A percentile compares a stretch with the other conserved stretches of the same genome.
These are phyloP conservation scores for Columba janthina DNA, from an alignment of 2,113 vertebrate genomes.

Conservation along the genomic window DNA sequence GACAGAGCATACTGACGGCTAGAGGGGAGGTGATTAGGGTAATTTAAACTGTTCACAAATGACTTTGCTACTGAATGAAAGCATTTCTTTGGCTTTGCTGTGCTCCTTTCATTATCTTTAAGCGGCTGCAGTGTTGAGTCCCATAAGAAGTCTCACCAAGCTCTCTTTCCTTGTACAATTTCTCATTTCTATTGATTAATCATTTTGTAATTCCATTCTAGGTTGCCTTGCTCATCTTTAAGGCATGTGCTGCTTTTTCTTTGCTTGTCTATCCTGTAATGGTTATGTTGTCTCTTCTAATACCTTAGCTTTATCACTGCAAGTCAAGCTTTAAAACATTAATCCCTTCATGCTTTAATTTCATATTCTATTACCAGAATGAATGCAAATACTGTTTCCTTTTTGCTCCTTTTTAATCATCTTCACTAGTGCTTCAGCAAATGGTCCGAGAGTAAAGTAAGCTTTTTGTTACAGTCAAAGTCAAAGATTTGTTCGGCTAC, in stretches of 20 bases:
- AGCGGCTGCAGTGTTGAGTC: slow-evolving; percentile 69
- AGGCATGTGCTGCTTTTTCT: slow-evolving; percentile 79
- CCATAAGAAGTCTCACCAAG: slow-evolving; percentile 77
- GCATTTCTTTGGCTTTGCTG: slow-evolving; percentile 77
- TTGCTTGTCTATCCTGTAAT: slow-evolving; percentile 83
- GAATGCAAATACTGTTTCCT: slow-evolving; percentile 77
- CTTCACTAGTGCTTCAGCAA: slow-evolving; percentile 72
- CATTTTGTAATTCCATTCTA: slow-evolving; percentile 86
- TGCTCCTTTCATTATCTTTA: slow-evolving; percentile 81
- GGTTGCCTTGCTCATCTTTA: slow-evolving; percentile 86
- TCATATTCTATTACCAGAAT: slow-evolving; percentile 84
- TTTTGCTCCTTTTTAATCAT: slow-evolving; percentile 77
- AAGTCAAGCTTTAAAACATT: slow-evolving; percentile 85
- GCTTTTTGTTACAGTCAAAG: slow-evolving; percentile 66
- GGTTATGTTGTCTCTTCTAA: slow-evolving; percentile 78
- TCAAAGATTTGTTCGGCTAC: slow-evolving; percentile 45
- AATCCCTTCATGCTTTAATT: slow-evolving; percentile 83
- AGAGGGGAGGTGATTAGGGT: slow-evolving; percentile 84
- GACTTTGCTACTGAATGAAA: slow-evolving; percentile 80
- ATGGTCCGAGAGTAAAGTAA: slow-evolving; percentile 67
- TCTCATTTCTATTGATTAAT: slow-evolving; percentile 91
- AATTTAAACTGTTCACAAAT: slow-evolving; percentile 86
- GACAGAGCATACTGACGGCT: slow-evolving; percentile 77
- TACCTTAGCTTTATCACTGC: slow-evolving; percentile 80
- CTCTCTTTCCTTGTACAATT: slow-evolving; percentile 78